Conservation (phyloP, 2,113 vertebrate species). For the Pituophis catenifer region DNA sequence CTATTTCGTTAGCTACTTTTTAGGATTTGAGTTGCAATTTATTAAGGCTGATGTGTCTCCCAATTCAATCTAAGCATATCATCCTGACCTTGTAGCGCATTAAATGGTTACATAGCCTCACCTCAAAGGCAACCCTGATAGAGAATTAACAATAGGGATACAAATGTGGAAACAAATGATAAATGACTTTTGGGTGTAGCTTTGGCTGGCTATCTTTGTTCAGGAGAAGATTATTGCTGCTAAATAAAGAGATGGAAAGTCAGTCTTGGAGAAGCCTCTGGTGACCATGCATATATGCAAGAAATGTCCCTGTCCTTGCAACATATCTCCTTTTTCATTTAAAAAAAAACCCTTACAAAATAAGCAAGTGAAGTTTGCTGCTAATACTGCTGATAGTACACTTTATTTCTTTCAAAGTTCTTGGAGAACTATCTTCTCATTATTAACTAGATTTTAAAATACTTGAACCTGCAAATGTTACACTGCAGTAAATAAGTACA, state of each 20-base stretch:
- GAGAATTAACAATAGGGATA: slow-evolving; percentile 66
- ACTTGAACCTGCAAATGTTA: neutral
- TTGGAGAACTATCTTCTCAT: neutral
- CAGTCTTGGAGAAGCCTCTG: slow-evolving; percentile 37
- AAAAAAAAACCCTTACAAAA: neutral
- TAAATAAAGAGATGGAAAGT: slow-evolving; percentile 60
- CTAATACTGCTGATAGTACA: neutral
- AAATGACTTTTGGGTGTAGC: slow-evolving; percentile 57
- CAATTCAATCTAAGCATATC: slow-evolving; percentile 39
- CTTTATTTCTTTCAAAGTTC: neutral
- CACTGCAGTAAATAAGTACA: neutral
- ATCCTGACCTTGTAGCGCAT: slow-evolving; percentile 9
- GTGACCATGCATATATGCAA: slow-evolving; percentile 44
- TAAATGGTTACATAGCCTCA: slow-evolving; percentile 50
- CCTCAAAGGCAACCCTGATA: slow-evolving; percentile 51
- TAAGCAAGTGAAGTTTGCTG: neutral
- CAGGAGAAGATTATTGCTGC: slow-evolving; percentile 55
- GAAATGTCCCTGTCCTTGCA: neutral
- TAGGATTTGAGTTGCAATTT: neutral
- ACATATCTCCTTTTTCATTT: neutral
- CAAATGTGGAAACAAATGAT: slow-evolving; percentile 58
- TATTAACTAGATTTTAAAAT: neutral
- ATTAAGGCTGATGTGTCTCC: neutral
- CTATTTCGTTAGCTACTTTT: neutral
- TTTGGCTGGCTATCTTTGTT: slow-evolving; percentile 58